phyloP scores from a whole-genome alignment of 2,113 vertebrate species.

The Scatophagus argus region DNA sequence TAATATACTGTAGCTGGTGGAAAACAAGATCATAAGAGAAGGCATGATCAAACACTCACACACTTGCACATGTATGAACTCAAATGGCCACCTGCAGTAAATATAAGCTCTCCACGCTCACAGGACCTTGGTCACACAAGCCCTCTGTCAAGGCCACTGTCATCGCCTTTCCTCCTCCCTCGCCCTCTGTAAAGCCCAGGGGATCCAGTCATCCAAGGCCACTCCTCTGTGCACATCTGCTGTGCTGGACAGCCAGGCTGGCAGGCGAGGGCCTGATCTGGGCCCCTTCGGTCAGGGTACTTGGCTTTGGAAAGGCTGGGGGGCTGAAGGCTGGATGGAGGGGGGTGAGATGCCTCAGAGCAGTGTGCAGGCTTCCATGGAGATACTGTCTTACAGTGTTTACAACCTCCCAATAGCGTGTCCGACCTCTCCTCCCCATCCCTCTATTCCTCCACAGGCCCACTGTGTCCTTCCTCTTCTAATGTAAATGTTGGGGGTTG shows the following conservation, averaged over 20 bases:
- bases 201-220: slow-evolving; percentile 78
- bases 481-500: slow-evolving; percentile 83
- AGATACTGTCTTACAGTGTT: slow-evolving; percentile 84
- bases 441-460: slow-evolving; percentile 69
- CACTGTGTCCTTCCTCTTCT: slow-evolving; percentile 81
- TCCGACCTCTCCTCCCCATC: slow-evolving; percentile 71
- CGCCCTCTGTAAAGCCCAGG: slow-evolving; percentile 60
- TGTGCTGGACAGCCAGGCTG: slow-evolving; percentile 77
- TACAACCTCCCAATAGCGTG: slow-evolving; percentile 78
- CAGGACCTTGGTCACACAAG: slow-evolving; percentile 50
- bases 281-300: slow-evolving; percentile 64
- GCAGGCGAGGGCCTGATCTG: slow-evolving; percentile 63
- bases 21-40: neutral
- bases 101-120: slow-evolving; percentile 37
- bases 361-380: slow-evolving; percentile 81
- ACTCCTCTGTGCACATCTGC: slow-evolving; percentile 83
- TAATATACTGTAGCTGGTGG: neutral
- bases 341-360: slow-evolving; percentile 79
- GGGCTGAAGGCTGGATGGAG: slow-evolving; percentile 53
- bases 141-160: slow-evolving; percentile 66
- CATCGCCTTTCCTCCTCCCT: slow-evolving; percentile 51
- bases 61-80: neutral
- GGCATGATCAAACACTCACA: neutral
- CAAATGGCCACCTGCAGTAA: slow-evolving; percentile 20
- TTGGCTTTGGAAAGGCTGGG: slow-evolving; percentile 74